Conservation (phyloP, 23 tunicate genomes). For the Ascidia mentula region DNA sequence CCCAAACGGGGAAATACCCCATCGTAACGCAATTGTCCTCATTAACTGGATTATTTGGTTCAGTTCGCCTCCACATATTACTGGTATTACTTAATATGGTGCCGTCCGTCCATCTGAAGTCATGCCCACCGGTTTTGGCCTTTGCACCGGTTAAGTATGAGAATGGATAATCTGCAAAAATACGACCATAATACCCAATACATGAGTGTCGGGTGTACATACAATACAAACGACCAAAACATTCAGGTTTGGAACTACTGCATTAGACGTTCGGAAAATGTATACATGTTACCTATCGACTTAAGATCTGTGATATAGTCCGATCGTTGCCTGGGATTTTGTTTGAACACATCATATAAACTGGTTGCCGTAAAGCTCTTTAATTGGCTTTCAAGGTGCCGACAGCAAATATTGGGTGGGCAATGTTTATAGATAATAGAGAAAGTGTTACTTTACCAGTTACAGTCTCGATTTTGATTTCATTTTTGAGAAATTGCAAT, state of each 20-base stretch:
- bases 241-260: too few relatives aligned
- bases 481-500: background rate
- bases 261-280: too few relatives aligned
- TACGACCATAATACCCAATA: background rate
- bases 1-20: background rate
- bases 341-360: background rate
- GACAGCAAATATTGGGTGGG: background rate
- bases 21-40: background rate
- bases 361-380: background rate
- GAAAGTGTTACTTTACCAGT: background rate
- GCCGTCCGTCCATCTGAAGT: background rate
- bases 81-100: background rate
- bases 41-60: background rate
- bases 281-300: too few relatives aligned
- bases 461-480: background rate
- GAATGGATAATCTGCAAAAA: background rate
- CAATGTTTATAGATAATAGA: too few relatives aligned
- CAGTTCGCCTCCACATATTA: background rate
- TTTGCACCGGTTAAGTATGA: background rate
- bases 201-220: background rate
- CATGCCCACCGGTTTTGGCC: background rate
- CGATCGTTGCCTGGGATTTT: background rate
- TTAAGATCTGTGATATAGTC: too few relatives aligned
- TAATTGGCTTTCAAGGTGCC: background rate
- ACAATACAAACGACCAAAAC: background rate